phyloP scores from a whole-genome alignment of 2,113 vertebrate genomes.

The Candoia aspera region DNA sequence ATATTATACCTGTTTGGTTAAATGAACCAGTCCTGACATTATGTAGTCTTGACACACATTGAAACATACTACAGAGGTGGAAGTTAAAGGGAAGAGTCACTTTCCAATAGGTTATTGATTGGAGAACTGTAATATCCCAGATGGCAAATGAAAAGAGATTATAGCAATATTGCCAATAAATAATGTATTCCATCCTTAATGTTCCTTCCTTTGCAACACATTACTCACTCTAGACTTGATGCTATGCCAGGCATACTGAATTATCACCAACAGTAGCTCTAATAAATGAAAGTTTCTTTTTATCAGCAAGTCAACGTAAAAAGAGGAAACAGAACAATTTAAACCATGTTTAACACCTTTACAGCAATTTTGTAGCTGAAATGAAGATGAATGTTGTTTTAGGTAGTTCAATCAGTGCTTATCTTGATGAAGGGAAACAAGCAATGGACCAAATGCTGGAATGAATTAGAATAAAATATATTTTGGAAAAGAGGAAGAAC shows the following conservation, averaged over 20 bases:
- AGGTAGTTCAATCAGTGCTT: slow-evolving; percentile 68
- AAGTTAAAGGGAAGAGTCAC: slow-evolving; percentile 33
- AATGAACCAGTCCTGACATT: not conserved
- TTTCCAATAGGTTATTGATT: slow-evolving; percentile 48
- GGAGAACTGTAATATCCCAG: slow-evolving; percentile 47
- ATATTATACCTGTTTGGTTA: not conserved
- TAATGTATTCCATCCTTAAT: slow-evolving; percentile 71
- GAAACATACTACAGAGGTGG: not conserved
- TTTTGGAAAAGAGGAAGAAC: slow-evolving; percentile 65
- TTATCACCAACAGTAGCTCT: slow-evolving; percentile 55
- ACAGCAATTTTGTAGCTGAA: slow-evolving; percentile 68
- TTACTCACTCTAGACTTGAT: slow-evolving; percentile 58
- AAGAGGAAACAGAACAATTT: slow-evolving; percentile 63
- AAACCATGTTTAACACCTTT: slow-evolving; percentile 71
- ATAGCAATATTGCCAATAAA: slow-evolving; percentile 60
- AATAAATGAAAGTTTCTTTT: slow-evolving; percentile 63
- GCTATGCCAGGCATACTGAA: slow-evolving; percentile 58
- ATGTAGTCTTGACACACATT: not conserved
- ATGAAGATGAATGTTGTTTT: slow-evolving; percentile 69
- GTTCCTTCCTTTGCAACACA: slow-evolving; percentile 55
- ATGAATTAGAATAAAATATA: slow-evolving; percentile 71
- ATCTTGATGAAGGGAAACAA: slow-evolving; percentile 70
- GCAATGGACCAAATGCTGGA: slow-evolving; percentile 62
- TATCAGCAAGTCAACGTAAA: slow-evolving; percentile 55
- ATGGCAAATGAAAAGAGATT: slow-evolving; percentile 64